Evolutionary conservation across 2,113 vertebrate genomes (phyloP).

Genomic region (Hydrochoerus hydrochaeris): DNA sequence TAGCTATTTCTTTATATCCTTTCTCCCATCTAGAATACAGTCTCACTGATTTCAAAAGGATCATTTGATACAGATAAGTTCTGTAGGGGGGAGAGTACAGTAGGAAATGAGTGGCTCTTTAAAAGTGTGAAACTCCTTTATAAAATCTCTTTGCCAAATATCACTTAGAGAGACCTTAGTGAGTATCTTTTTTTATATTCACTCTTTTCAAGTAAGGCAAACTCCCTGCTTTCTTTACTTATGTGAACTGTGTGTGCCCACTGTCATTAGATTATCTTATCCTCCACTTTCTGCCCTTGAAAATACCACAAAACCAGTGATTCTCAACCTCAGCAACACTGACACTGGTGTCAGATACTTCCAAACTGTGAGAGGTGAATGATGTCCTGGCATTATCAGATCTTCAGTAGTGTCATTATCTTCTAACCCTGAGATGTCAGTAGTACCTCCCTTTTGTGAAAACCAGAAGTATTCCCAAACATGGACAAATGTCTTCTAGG

Average conservation of each 20-base stretch:
- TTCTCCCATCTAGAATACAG: neutral
- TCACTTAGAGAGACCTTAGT: neutral
- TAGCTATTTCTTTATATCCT: conserved; percentile 46
- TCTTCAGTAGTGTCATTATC: neutral
- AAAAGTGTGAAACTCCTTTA: conserved; percentile 23
- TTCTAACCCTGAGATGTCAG: neutral
- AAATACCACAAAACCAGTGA: neutral
- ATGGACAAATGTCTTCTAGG: neutral
- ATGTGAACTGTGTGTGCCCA: neutral
- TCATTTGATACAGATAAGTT: conserved; percentile 55
- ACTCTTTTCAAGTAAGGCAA: conserved; percentile 20
- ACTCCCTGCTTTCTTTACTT: neutral
- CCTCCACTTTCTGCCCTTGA: neutral
- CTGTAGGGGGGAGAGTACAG: neutral
- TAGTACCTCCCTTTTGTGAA: neutral
- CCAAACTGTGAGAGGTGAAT: neutral
- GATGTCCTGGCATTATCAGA: neutral
- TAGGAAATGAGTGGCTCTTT: conserved; percentile 47
- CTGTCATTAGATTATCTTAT: neutral
- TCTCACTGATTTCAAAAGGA: conserved; percentile 57
- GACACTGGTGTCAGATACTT: neutral
- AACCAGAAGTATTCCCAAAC: neutral
- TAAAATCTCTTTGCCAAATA: conserved; percentile 40
- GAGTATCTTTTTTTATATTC: neutral
- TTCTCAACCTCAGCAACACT: neutral